Percentiles rank a stretch among this genome's conserved stretches.
Evolutionary conservation across 2,113 vertebrate genomes (phyloP).

Genomic region (Gulo gulo): DNA sequence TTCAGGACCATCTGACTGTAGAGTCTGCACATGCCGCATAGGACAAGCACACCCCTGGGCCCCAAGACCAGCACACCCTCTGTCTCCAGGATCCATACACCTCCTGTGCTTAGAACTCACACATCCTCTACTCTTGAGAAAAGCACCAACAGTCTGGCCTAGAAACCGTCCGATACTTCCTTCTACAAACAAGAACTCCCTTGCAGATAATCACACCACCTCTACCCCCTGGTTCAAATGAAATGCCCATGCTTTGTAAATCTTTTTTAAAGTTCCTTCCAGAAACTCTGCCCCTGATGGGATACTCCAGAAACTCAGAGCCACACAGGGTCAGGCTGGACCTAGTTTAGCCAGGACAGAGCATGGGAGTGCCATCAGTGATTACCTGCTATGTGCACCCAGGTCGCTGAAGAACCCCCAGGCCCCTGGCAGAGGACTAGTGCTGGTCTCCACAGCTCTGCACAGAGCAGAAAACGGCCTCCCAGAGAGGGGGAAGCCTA

Average conservation of each 20-base stretch:
- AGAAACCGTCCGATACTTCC: background rate
- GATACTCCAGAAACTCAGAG: background rate
- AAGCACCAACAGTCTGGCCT: background rate
- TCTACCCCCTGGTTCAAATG: background rate
- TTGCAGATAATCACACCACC: background rate
- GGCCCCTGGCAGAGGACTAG: too few relatives aligned
- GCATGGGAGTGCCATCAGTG: accelerated
- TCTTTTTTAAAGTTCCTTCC: background rate
- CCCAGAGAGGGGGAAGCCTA: background rate
- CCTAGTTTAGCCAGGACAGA: background rate
- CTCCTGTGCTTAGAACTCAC: background rate
- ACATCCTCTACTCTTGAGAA: background rate
- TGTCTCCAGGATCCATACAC: background rate
- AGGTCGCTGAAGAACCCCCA: background rate
- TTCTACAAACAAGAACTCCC: background rate
- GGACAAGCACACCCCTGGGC: background rate
- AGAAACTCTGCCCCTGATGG: background rate
- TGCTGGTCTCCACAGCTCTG: background rate
- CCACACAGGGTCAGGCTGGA: background rate
- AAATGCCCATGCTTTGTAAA: background rate
- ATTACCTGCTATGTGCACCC: too few relatives aligned
- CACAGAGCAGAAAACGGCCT: background rate
- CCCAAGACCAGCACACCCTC: background rate
- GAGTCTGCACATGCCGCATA: accelerated
- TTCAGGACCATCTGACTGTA: background rate